Evolutionary conservation across 2,797 vertebrate genomes (phyloP), one percentile per base, ranked within the genome.

Genomic region (Gastrophryne carolinensis): DNA sequence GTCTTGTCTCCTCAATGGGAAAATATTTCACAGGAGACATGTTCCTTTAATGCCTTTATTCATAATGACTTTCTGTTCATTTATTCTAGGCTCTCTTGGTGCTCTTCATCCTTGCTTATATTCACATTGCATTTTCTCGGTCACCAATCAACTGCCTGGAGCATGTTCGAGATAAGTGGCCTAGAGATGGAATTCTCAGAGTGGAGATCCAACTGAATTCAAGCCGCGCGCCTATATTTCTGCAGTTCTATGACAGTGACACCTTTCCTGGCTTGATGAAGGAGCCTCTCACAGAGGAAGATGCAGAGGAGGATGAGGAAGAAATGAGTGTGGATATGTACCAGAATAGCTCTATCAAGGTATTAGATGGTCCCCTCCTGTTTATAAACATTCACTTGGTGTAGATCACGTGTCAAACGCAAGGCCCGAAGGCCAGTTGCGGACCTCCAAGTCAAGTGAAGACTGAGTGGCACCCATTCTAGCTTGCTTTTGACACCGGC

Each of bases 71-170:
- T 66, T 19, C 12, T 19, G 9, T 44, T 63, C 32, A 23, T 27
- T 3, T 5, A 1, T 47, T 21, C 3, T 17, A 98, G 97, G 97
- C 97, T 4, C 90, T 98, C 64, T 94, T 98, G 0, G 96, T 98
- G 75, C 94, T 99, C 74, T 97, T 97, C 82, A 98, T 98, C 83
- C 92, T 99, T 79, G 97, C 95, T 37, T 98, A 99, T 80, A 99
- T 99, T 82, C 97, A 99, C 89, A 95, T 98, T 0, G 96, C 94
- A 81, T 98, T 98, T 89, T 98, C 97, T 2, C 96, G 97, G 50
- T 97, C 97, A 0, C 97, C 97, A 65, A 96, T 97, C 79, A 95
- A 96, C 89, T 98, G 97, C 78, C 82, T 99, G 91, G 96, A 98
- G 85, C 94, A 91, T 0, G 97, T 98, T 60, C 89, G 96, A 0